Base-by-base conservation (phyloP, 1,140 invertebrate species). In the Pissodes strobi region DNA sequence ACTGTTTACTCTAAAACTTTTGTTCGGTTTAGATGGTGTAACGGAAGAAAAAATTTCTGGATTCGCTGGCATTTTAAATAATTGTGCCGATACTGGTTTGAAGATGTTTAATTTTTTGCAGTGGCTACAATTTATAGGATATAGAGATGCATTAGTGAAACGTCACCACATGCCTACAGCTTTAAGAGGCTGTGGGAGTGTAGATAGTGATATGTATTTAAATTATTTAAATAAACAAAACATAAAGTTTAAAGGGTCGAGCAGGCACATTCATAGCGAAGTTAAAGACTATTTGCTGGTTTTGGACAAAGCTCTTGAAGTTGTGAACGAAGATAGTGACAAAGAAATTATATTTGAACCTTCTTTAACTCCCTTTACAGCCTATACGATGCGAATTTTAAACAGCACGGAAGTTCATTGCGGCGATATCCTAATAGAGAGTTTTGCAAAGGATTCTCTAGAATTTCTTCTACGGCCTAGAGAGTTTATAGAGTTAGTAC, bases 121-220 rank as follows among this genome's bases (percentile, higher is more conserved):
- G 21, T 89, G 87, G 87, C 81, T 86, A 63, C 67, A 81, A 34
- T 86, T 82, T 68, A 82, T 88, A 1, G 82, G 85, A 64, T 82
- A 85, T 70, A 80, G 88, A 4, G 81, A 82, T 51, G 63, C 73
- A 2, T 73, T 86, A 34, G 64, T 88, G 1, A 65, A 74, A 0
- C 76, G 79, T 25, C 71, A 79, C 55, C 85, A 86, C 72, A 82
- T 81, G 67, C 83, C 82, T 15, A 84, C 85, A 10, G 12, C 45
- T 25, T 62, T 58, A n/a, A 27, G 27, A 13, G 38, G 64, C n/a
- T 46, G 61, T 2, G 39, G 64, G 5, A 57, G 66, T 12, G 34
- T 69, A 18, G 37, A 66, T 49, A 68, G 69, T 48, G 65, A 66
- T 39, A 15, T 48, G 13, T 70, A 68, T 41, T 25, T 72, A 9